Conservation (phyloP, 2,888 invertebrate species). For the Hirtodrosophila duncani region DNA sequence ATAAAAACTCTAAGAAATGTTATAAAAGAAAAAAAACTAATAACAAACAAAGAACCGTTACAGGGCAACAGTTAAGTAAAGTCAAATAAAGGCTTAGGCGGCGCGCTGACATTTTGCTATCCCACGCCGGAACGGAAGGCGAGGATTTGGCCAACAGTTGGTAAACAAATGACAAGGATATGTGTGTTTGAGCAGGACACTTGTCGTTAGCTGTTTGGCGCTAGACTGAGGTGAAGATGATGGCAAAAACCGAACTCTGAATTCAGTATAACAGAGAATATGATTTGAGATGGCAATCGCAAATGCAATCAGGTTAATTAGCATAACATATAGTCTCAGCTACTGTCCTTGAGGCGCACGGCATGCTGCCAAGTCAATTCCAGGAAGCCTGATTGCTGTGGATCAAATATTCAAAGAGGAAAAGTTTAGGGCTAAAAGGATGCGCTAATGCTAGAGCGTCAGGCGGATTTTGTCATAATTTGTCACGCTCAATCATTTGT, state of each 20-base stretch:
- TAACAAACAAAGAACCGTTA: slow-evolving; percentile 1
- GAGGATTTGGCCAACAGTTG: slow-evolving; percentile 3
- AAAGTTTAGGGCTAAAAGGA: slow-evolving; percentile 18
- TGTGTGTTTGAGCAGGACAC: too few species aligned
- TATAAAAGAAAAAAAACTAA: too few species aligned
- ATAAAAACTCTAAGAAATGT: too few species aligned
- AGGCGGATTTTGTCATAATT: slow-evolving; percentile 67
- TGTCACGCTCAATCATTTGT: slow-evolving; percentile 68
- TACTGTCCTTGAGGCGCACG: slow-evolving; percentile 4
- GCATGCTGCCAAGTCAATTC: slow-evolving; percentile 13
- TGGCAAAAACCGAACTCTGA: not conserved
- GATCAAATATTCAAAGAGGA: slow-evolving; percentile 8
- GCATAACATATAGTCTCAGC: too few species aligned
- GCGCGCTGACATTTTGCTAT: slow-evolving; percentile 5
- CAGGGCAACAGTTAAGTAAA: slow-evolving; percentile 51
- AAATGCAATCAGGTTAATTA: too few species aligned
- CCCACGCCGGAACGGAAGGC: slow-evolving; percentile 36
- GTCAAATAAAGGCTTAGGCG: slow-evolving; percentile 45
- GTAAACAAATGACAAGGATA: slow-evolving; percentile 29
- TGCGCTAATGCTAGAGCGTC: slow-evolving; percentile 45
- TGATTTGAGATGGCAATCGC: too few species aligned
- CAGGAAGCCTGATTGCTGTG: slow-evolving; percentile 16
- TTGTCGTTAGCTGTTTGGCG: slow-evolving; percentile 33
- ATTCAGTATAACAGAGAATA: too few species aligned
- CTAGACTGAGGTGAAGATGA: slow-evolving; percentile 27